Conservation (phyloP, 2,797 vertebrate genomes). For the Gobio occitaniae region DNA sequence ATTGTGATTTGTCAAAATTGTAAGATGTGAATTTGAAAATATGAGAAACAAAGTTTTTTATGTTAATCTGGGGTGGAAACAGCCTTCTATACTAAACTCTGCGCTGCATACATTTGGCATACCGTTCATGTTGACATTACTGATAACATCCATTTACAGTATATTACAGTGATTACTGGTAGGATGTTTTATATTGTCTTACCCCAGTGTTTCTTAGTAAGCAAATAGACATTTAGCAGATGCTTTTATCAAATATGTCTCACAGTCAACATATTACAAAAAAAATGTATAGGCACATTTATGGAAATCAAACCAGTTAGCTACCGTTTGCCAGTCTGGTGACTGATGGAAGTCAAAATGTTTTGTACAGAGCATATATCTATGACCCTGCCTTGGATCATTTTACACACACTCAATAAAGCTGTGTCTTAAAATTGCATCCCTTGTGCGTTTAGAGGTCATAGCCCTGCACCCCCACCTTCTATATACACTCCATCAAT, state of each 20-base stretch:
- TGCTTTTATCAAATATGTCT: not conserved
- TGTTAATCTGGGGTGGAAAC: no score
- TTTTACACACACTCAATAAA: conserved; percentile 54
- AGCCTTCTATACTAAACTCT: not conserved
- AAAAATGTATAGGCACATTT: not conserved
- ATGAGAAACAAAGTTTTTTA: no score
- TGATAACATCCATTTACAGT: not conserved
- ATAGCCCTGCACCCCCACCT: not conserved
- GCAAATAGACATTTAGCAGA: not conserved
- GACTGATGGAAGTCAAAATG: not conserved
- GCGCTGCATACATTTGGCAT: no score
- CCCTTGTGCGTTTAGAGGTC: conserved; percentile 51
- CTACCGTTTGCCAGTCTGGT: not conserved
- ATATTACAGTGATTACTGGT: not conserved
- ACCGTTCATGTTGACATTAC: not conserved
- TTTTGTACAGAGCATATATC: conserved; percentile 34
- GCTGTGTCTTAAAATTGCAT: conserved; percentile 35
- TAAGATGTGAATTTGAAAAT: no score
- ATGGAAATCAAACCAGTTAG: not conserved
- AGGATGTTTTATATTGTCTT: not conserved
- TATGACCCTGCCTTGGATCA: conserved; percentile 40
- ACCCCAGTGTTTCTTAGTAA: not conserved
- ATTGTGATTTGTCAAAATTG: no score
- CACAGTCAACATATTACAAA: not conserved
- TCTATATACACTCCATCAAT: conserved; percentile 2